Evolutionary conservation across 2,797 vertebrate species (phyloP), one percentile per base, ranked within the genome.

Genomic region (Enteromius afrohamiltoni): DNA sequence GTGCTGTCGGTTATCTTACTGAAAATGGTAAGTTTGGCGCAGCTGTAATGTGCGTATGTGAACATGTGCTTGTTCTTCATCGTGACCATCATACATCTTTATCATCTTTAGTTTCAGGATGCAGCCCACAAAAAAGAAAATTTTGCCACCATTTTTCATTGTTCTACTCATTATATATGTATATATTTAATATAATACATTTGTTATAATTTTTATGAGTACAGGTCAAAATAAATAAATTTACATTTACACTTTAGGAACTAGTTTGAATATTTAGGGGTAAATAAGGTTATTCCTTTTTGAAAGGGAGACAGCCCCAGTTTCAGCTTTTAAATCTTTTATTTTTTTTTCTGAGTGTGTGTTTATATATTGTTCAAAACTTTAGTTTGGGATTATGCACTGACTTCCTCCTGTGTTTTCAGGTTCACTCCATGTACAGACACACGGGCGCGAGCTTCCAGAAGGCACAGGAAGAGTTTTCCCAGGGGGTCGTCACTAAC

Each of bases 381-480:
- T 3, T 26, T 23, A 62, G 13, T 29, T 62, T 62, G 58, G 23
- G 58, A 16, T 62, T 16, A 4, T 29, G 26, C 13, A 62, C 10
- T 16, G 58, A 62, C 58, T 29, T 62, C 6, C 23, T 1, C 7
- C 8, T 45, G 31, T 75, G 76, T 51, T 45, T 55, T 19, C 89
- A 99, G 98, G 97, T 98, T 53, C 98, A 99, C 55, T 93, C 95
- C 64, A 88, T 95, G 86, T 99, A 98, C 85, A 96, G 98, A 42
- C 94, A 95, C 77, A 97, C 97, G 0, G 97, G 97, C n/a, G 98
- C 98, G 89, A 99, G 96, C 87, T 99, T 99, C 95, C 96, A 98
- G 60, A 97, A 98, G 89, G 98, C 98, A 0, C 97, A 99, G 90
- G 96, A 98, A 83, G 98, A 99, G 82, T 96, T 99, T 83, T 98